phyloP scores from a whole-genome alignment of 2,113 vertebrate species.

The Solenodon paradoxus region DNA sequence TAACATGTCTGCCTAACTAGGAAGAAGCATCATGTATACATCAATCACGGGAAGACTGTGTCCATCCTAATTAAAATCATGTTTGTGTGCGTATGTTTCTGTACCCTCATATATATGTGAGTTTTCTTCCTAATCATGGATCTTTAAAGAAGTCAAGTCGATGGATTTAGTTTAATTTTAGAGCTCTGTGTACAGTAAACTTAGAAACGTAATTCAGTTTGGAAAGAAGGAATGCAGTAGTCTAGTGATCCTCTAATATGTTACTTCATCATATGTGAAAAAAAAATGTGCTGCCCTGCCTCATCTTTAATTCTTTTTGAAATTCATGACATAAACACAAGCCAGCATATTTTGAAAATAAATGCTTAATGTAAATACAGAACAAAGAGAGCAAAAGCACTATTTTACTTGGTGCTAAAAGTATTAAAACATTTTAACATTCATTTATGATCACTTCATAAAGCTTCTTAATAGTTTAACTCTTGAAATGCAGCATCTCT shows the following conservation, averaged over 20 bases:
- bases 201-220: conserved; percentile 63
- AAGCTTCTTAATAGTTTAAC: not conserved
- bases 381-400: not conserved
- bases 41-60: conserved; percentile 1
- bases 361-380: conserved; percentile 28
- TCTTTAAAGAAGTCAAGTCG: conserved; percentile 30
- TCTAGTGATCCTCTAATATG: not conserved
- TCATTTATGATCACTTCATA: not conserved
- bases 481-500: not conserved
- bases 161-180: conserved; percentile 50
- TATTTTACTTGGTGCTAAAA: not conserved
- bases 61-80: conserved; percentile 33
- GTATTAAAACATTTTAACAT: not conserved
- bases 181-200: conserved; percentile 4
- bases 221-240: conserved; percentile 16
- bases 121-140: not conserved
- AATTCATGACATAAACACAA: conserved; percentile 53
- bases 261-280: not conserved
- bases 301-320: conserved; percentile 49
- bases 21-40: conserved; percentile 30
- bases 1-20: conserved; percentile 55
- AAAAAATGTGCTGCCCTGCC: conserved; percentile 29
- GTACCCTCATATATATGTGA: not conserved
- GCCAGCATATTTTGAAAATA: conserved; percentile 1
- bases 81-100: not conserved